Base-by-base conservation (phyloP, 2,888 invertebrate genomes). In the Microctonus aethiopoides region DNA sequence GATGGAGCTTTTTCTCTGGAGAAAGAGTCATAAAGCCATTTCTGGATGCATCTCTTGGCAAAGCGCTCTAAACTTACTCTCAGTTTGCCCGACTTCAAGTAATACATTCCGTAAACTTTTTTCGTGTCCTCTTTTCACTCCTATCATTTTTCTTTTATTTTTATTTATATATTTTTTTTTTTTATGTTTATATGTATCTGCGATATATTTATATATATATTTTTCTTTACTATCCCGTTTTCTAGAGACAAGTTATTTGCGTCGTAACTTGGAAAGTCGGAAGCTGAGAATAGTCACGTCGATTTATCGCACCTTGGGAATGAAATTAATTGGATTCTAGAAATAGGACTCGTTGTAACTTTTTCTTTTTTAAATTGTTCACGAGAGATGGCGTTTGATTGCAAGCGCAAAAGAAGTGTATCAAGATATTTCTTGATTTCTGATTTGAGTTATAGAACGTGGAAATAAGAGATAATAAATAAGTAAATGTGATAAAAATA, bases 91-190 rank as follows among this genome's bases (percentile, higher is more conserved):
- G 61, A 67, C 61, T 67, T 61, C 36, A 62, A 52, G 63, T 36
- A 62, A 68, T 68, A 68, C 63, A 68, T 68, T 63, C 22, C 24
- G 60, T 61, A 56, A 60, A 62, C 62, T 62, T 68, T 20, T 57
- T 56, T 51, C 34, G 29, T 36, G 10, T 36, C n/a, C 46, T 39
- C 54, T 61, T 61, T 16, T 26, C 32, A 54, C 39, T 54, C 11
- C 36, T 46, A 29, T 34, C 26, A 51, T 41, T 36, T 36, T 61
- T 61, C 22, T 61, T 41, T 22, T 61, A 24, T 22, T 24, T 36
- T 32, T 32, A 34, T 59, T 32, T 32, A 32, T 36, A 11, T 59
- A 59, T 59, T 34, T 22, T 63, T 29, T 51, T 16, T 57, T 61
- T 24, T 61, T 2, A n/a, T 3, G 46, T 16, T 16, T n/a, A 46